Evolutionary conservation across 2,888 invertebrate genomes (phyloP), one percentile per base, ranked within the genome.

Genomic region (Microctonus aethiopoides): DNA sequence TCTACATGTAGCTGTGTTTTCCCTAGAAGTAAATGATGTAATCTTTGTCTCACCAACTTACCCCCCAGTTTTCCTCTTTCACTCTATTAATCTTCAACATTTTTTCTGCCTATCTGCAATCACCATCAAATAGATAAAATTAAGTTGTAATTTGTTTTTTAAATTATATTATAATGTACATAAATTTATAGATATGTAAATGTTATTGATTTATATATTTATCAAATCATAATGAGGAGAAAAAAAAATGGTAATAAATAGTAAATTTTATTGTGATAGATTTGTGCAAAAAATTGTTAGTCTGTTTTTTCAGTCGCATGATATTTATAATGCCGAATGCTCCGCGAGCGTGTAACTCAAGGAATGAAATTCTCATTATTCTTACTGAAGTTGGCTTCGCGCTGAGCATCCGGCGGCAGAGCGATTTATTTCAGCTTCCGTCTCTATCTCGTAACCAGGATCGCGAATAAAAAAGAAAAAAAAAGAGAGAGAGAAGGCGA

Each of bases 371-470:
- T 70, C 80, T 81, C 80, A 80, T 81, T 81, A 81, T 77, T 80
- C 80, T 76, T 74, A 71, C 71, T 69, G 67, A 74, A 76, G 78
- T 78, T 76, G 72, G 77, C 78, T 75, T 76, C 74, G 80, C 76
- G 79, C 75, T 76, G 77, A 76, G 78, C 81, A 81, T 82, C 82
- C 82, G 82, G 82, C 79, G 78, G 74, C 70, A 70, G 75, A 73
- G 78, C 80, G 80, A 81, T 81, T 82, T 81, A 82, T 81, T 82
- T 79, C 76, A 80, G 81, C 81, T 81, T 82, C 81, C 82, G 81
- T 79, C 78, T 79, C 79, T 82, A 82, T 82, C 39, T 13, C 82
- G 78, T 73, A 72, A 71, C 54, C 75, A 75, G 75, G 77, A 82
- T 82, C 82, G 75, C 77, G 46, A 66, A 57, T 69, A 71, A 74